Evolutionary conservation across 2,113 vertebrate genomes (phyloP).

Genomic region (Sapayoa aenigma): DNA sequence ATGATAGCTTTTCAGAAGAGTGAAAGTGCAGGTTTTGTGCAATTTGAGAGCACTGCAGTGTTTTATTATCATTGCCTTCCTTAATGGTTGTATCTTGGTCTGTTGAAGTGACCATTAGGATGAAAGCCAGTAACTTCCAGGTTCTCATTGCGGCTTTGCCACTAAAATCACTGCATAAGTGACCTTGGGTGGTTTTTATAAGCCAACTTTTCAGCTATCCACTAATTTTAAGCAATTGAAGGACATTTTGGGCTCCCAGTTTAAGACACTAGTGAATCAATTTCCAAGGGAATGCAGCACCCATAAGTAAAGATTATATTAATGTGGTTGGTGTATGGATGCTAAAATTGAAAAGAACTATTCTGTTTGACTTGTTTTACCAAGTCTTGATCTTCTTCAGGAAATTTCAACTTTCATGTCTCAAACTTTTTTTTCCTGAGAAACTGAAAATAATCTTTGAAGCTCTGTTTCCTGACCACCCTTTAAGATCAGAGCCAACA

Average conservation of each 20-base stretch:
- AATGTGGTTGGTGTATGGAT: background rate
- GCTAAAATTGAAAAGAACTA: background rate
- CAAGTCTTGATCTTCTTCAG: background rate
- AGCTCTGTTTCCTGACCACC: background rate
- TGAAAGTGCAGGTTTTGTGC: conserved; percentile 39
- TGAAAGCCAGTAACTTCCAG: conserved; percentile 24
- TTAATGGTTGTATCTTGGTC: conserved; percentile 1
- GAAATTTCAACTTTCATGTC: background rate
- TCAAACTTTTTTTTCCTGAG: background rate
- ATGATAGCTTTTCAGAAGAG: conserved; percentile 25
- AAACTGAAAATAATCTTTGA: background rate
- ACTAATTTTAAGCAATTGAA: background rate
- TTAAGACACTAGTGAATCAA: background rate
- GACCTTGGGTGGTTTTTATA: background rate
- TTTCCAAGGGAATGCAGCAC: background rate
- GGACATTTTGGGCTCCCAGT: background rate
- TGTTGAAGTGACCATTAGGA: conserved; percentile 24
- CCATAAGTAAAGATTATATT: background rate
- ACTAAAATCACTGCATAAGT: background rate
- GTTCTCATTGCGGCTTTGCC: conserved; percentile 22
- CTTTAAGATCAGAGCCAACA: background rate
- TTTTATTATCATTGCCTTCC: conserved; percentile 22
- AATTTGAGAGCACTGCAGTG: background rate
- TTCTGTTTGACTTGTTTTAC: background rate
- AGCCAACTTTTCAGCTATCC: background rate